A percentile compares a stretch with the other conserved stretches of the same genome.
These are phyloP conservation scores for Chymomyza caudatula DNA, from an alignment of 2,888 invertebrate genomes.

Conservation along the genomic window DNA sequence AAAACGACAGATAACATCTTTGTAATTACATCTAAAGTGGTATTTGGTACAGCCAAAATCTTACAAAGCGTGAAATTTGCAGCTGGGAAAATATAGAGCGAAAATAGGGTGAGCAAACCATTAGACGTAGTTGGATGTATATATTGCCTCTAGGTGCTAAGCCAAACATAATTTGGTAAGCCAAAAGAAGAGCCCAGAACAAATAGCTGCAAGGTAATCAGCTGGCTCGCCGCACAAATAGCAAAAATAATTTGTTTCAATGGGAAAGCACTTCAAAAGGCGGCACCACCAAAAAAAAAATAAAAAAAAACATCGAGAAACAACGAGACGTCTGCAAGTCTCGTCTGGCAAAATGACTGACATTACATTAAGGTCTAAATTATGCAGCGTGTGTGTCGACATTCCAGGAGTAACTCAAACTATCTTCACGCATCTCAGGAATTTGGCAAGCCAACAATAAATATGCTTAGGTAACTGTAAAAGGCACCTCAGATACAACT, in stretches of 20 bases:
- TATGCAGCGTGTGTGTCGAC: constrained; percentile 52
- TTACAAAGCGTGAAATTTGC: constrained; percentile 51
- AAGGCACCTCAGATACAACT: background rate
- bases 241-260: constrained; percentile 57
- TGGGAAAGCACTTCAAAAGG: constrained; percentile 45
- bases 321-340: constrained; percentile 35
- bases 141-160: constrained; percentile 35
- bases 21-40: constrained; percentile 51
- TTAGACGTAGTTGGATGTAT: background rate
- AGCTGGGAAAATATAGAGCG: constrained; percentile 45
- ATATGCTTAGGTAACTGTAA: background rate
- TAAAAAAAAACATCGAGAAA: constrained; percentile 26
- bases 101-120: constrained; percentile 5
- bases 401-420: constrained; percentile 21
- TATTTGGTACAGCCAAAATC: constrained; percentile 10
- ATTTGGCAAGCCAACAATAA: constrained; percentile 24
- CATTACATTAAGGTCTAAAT: constrained; percentile 51
- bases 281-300: constrained; percentile 20
- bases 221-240: constrained; percentile 33
- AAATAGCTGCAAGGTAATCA: constrained; percentile 58
- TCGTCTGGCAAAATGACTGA: constrained; percentile 16
- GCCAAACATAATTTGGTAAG: constrained; percentile 21
- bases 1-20: constrained; percentile 45
- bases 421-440: constrained; percentile 8
- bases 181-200: constrained; percentile 25